Base-by-base conservation (phyloP, 2,113 vertebrate genomes). In the Ailurus styani region DNA sequence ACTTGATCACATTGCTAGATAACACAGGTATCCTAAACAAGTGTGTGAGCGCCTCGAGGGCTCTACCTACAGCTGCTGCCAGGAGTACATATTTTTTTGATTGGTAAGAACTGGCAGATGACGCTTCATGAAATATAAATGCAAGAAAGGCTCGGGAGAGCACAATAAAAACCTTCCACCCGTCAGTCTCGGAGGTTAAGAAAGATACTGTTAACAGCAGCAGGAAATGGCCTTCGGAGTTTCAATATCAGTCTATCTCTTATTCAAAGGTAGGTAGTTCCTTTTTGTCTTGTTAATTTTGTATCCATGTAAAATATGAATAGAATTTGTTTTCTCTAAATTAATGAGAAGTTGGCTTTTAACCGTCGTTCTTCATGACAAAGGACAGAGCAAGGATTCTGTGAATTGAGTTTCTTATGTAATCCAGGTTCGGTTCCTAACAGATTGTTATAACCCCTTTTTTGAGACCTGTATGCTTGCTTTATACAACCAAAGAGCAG, bases 121-220 rank as follows among this genome's bases (percentile, higher is more conserved):
- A 99, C 99, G 98, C 98, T 98, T 98, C 97, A 7, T 96, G 98
- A 98, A 92, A 37, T 99, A 98, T 99, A 99, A 98, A 98, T 97
- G 98, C 97, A 62, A 97, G 98, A 97, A 98, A 98, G 98, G 93
- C 98, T 98, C 96, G 0, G 42, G 82, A 85, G 96, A 96, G 97
- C 21, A 88, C 97, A 98, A 97, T 98, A 97, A 98, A 98, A 98
- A 78, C 97, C 98, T 95, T 95, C 97, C 6, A 94, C 97, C 50
- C 1, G 62, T 96, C 98, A 88, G 88, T 34, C 97, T 73, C 83
- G 95, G 60, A 94, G 95, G 98, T 94, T 91, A 98, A 96, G 79
- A 17, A 79, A 96, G 97, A 89, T 64, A 70, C 96, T 92, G 85
- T 94, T 57, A 86, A 97, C 96, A 89, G 94, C 96, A 64, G 40